Evolutionary conservation across 2,113 vertebrate genomes (phyloP), one percentile per base, ranked within the genome.

Genomic region (Saguinus midas): DNA sequence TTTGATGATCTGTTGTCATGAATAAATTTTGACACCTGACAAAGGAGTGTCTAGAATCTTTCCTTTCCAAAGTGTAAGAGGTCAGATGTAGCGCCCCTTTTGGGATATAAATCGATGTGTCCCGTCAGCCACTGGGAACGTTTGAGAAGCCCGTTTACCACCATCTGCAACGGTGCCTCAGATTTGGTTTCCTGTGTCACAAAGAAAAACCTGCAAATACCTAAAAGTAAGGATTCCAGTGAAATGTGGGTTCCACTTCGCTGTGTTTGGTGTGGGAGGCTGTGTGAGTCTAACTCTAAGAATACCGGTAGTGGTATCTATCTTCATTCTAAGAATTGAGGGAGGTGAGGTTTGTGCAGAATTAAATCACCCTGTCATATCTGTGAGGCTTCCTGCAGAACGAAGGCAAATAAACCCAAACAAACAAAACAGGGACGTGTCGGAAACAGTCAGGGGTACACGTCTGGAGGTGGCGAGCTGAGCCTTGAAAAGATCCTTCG

Each of bases 281-380:
- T 93, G 95, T 16, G 88, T 94, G 83, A 32, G 95, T 93, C 35
- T 72, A 97, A 95, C 99, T 99, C 99, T 98, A 97, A 95, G 99
- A 99, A 99, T 96, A 99, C 99, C 99, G 99, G 99, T 99, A 98
- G 99, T 99, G 99, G 99, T 98, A 95, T 98, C 95, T 98, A 91
- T 97, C 18, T 97, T 97, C 98, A 92, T 99, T 99, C 99, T 99
- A 98, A 98, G 99, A 99, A 99, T 98, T 97, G 82, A 98, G 91
- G 98, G 98, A 98, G 98, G 98, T 45, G 88, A 96, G 97, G 98
- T 98, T 98, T 98, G 96, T 73, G 81, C 78, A 95, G 93, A 97
- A 93, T 95, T 92, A 90, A 98, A 98, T 99, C 97, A 25, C 97
- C 85, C 87, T 37, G 5, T 94, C 97, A 1, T 98, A 98, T 98